Evolutionary conservation across 2,888 invertebrate genomes (phyloP).

Genomic region (Sicus ferrugineus): DNA sequence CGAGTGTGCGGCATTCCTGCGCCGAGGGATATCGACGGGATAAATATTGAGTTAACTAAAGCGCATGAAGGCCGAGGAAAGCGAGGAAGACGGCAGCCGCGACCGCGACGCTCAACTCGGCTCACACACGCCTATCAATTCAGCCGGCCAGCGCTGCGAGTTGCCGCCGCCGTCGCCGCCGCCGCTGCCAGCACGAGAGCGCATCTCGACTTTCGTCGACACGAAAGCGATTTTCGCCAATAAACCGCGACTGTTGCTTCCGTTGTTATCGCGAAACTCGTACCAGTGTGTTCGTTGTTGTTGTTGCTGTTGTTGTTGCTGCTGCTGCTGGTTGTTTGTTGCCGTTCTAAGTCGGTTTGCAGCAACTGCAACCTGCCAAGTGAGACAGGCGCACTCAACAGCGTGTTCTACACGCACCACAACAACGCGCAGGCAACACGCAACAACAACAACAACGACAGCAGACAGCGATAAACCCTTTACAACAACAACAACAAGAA

Average conservation of each 20-base stretch:
- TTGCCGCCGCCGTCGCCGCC: not conserved
- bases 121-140: conserved; percentile 34
- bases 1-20: conserved; percentile 43
- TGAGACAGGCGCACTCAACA: conserved; percentile 28
- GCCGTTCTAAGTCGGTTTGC: conserved; percentile 25
- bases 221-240: conserved; percentile 56
- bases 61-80: conserved; percentile 33
- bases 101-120: conserved; percentile 27
- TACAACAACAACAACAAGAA: conserved; percentile 6
- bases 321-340: conserved; percentile 19
- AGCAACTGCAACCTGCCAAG: conserved; percentile 30
- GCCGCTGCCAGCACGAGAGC: not conserved
- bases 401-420: conserved; percentile 33
- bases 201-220: conserved; percentile 23
- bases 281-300: not conserved
- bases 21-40: conserved; percentile 43
- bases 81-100: conserved; percentile 26
- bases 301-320: conserved; percentile 35
- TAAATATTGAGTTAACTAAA: conserved; percentile 34
- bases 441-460: conserved; percentile 31
- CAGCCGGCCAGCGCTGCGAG: too few relatives aligned
- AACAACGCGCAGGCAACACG: too few relatives aligned
- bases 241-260: conserved; percentile 28
- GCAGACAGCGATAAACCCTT: conserved; percentile 17
- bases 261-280: conserved; percentile 25